Base-by-base conservation (phyloP, 2,797 vertebrate genomes). In the Crocodylus rhombifer region DNA sequence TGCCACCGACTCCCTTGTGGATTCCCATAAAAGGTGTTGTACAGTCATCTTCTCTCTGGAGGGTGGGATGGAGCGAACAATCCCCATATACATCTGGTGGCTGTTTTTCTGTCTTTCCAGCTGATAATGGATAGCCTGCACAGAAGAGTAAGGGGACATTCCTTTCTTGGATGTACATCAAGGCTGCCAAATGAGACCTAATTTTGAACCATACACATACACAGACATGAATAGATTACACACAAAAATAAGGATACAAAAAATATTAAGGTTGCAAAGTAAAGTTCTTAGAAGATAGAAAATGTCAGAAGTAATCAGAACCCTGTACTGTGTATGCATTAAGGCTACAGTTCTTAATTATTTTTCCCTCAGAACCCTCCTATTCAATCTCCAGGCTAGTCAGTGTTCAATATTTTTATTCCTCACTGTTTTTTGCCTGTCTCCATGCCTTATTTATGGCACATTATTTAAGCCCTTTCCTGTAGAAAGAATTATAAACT, bases 381-480 rank as follows among this genome's bases (percentile, higher is more conserved):
- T 0, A 4, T 76, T 90, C 82, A 93, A 91, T 75, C 57, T 28
- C 63, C 51, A 57, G 94, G 75, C 81, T 77, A 88, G 60, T 55
- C 82, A 58, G 61, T 92, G 90, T 86, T 91, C 92, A 92, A 80
- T 93, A 86, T 92, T 93, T 82, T 92, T 85, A 95, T 88, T 77
- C 79, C 74, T 91, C 89, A 81, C 20, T 87, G 84, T 88, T 87
- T 65, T 65, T 57, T 76, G 84, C 80, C 55, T 86, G 87, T 64
- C 76, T 84, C 33, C 62, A 36, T 82, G 73, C 84, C 92, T 94
- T 94, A 95, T 90, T 92, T 95, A 91, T 69, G 58, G 61, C 91
- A 87, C 55, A 75, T 36, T 84, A 90, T 67, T 92, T 42, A 92
- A 80, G 42, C n/a, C 63, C 60, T 84, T 55, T n/a, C 63, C 82